A percentile compares a stretch with the other conserved stretches of the same genome.
Evolutionary conservation across 2,888 invertebrate genomes (phyloP).

Genomic region (Drosophila birchii): DNA sequence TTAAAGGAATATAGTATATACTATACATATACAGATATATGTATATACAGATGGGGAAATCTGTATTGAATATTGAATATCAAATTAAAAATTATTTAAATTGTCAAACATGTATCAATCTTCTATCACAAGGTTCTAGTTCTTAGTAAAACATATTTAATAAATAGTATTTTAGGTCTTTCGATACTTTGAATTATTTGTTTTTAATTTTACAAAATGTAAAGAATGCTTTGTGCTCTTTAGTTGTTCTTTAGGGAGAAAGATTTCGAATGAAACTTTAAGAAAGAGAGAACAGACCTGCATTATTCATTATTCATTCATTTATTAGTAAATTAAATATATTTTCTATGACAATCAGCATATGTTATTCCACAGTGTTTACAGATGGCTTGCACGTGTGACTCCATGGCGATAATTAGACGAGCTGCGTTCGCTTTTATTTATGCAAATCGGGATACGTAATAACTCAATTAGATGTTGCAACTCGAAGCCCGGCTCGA

Average conservation of each 20-base stretch:
- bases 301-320: neutral
- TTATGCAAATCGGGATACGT: conserved; percentile 74
- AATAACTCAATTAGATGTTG: conserved; percentile 76
- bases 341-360: neutral
- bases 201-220: neutral
- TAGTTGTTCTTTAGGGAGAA: neutral
- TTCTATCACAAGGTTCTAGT: neutral
- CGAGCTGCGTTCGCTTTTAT: conserved; percentile 47
- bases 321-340: neutral
- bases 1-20: neutral
- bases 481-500: conserved; percentile 23
- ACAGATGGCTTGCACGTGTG: conserved; percentile 60
- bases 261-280: neutral
- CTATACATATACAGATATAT: too few relatives aligned
- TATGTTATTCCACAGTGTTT: neutral
- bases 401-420: conserved; percentile 67
- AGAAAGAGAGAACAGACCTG: neutral
- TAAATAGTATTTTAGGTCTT: neutral
- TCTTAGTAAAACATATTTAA: neutral
- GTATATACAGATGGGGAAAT: neutral
- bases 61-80: too few relatives aligned
- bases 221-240: neutral
- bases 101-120: neutral
- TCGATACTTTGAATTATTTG: neutral
- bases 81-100: neutral